phyloP scores from a whole-genome alignment of 2,888 invertebrate species.

The Sphaerophoria taeniata region DNA sequence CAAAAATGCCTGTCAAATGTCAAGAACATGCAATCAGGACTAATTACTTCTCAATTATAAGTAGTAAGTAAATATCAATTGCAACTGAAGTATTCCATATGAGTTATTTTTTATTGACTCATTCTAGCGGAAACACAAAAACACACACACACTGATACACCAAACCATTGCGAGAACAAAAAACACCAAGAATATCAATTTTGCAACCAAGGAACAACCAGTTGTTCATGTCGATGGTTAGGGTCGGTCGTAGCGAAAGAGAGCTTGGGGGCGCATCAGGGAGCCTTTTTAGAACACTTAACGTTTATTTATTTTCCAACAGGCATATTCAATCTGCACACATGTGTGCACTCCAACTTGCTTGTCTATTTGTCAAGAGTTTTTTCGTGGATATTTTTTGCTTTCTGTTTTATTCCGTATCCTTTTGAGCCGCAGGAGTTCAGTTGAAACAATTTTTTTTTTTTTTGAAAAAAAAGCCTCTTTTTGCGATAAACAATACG shows the following conservation, averaged over 20 bases:
- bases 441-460: constrained; percentile 16
- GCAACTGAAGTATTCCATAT: not conserved
- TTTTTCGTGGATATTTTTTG: not conserved
- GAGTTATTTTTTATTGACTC: constrained; percentile 16
- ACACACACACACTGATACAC: constrained; percentile 13
- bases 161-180: not conserved
- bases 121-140: not conserved
- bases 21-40: constrained; percentile 15
- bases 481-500: constrained; percentile 42
- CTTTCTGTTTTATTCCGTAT: not conserved
- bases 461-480: constrained; percentile 22
- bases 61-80: not conserved
- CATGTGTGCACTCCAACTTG: not conserved
- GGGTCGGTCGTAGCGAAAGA: no score
- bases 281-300: constrained; percentile 29
- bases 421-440: constrained; percentile 7
- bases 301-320: constrained; percentile 18
- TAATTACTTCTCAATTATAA: constrained; percentile 24
- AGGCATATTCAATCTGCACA: constrained; percentile 7
- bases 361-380: constrained; percentile 22
- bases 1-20: constrained; percentile 10
- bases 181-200: constrained; percentile 15
- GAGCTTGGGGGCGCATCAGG: no score
- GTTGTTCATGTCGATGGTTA: not conserved
- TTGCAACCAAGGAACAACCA: not conserved